phyloP scores from a whole-genome alignment of 2,888 invertebrate genomes.

The Thymelicus lineola region DNA sequence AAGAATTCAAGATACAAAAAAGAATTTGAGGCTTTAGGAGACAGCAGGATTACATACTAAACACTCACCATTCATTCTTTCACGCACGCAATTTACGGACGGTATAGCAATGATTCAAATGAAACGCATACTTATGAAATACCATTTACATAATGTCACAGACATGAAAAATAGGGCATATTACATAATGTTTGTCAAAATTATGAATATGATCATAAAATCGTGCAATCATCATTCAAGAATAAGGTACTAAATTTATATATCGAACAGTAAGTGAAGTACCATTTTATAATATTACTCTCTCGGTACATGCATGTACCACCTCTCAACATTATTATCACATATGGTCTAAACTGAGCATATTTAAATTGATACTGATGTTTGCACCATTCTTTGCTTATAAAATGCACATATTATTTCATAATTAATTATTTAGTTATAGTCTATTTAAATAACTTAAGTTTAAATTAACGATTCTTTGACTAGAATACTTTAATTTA shows the following conservation, averaged over 20 bases:
- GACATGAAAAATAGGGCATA: slow-evolving; percentile 28
- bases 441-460: slow-evolving; percentile 6
- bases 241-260: neutral
- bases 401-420: neutral
- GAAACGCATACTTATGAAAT: slow-evolving; percentile 26
- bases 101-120: slow-evolving; percentile 54
- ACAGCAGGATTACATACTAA: slow-evolving; percentile 21
- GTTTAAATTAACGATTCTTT: slow-evolving; percentile 14
- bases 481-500: slow-evolving; percentile 20
- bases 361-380: slow-evolving; percentile 23
- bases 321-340: neutral
- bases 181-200: slow-evolving; percentile 19
- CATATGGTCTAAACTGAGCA: slow-evolving; percentile 18
- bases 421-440: neutral
- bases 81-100: slow-evolving; percentile 55
- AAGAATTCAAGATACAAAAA: neutral
- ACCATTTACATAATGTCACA: slow-evolving; percentile 20
- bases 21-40: slow-evolving; percentile 1
- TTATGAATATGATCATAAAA: slow-evolving; percentile 3
- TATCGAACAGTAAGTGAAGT: too few relatives aligned
- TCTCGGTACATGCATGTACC: neutral
- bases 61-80: slow-evolving; percentile 45
- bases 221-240: slow-evolving; percentile 14
- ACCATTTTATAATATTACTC: neutral
- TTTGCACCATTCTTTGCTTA: slow-evolving; percentile 31